Conservation (phyloP, 2,888 invertebrate genomes). For the Zelleria hepariella region DNA sequence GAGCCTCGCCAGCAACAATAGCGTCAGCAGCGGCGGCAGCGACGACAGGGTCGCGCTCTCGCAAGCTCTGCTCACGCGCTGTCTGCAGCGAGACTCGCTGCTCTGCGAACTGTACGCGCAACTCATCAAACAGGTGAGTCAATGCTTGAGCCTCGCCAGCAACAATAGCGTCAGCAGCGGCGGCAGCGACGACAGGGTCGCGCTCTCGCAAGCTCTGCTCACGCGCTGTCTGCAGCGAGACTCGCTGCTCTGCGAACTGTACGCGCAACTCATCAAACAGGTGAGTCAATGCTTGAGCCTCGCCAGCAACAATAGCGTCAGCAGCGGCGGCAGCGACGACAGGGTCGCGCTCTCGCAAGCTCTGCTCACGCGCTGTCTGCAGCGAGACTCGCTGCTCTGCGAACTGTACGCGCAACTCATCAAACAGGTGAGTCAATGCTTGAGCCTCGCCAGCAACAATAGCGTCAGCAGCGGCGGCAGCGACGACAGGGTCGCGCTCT, state of each 20-base stretch:
- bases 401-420: conserved; percentile 93
- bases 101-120: conserved; percentile 90
- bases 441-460: too few relatives aligned
- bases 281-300: conserved; percentile 68
- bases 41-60: conserved; percentile 30
- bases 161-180: conserved; percentile 53
- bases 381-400: conserved; percentile 69
- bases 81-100: conserved; percentile 76
- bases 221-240: conserved; percentile 82
- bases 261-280: conserved; percentile 92
- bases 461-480: conserved; percentile 72
- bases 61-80: conserved; percentile 85
- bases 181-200: conserved; percentile 39
- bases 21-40: conserved; percentile 44
- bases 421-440: conserved; percentile 78
- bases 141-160: conserved; percentile 63
- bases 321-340: conserved; percentile 64
- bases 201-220: conserved; percentile 77
- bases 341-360: conserved; percentile 33
- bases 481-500: conserved; percentile 21
- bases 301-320: too few relatives aligned
- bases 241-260: conserved; percentile 81
- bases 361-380: conserved; percentile 92
- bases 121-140: conserved; percentile 83
- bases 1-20: conserved; percentile 57